phyloP scores from a whole-genome alignment of 2,888 invertebrate genomes.

The Rhamphomyia laevipes region DNA sequence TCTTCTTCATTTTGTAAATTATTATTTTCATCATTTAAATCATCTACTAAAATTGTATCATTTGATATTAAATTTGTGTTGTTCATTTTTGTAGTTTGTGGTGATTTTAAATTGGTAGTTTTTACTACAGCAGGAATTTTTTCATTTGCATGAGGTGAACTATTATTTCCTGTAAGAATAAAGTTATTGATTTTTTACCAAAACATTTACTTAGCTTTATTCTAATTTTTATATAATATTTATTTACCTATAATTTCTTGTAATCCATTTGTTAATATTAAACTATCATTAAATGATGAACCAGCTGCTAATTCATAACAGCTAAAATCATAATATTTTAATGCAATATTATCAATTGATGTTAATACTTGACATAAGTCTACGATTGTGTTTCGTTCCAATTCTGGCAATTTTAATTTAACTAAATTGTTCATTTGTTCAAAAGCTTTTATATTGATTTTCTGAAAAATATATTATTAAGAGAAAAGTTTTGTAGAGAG shows the following conservation, averaged over 20 bases:
- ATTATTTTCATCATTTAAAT: not conserved
- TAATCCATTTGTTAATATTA: slow-evolving; percentile 17
- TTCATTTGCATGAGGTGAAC: no score
- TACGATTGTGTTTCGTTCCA: slow-evolving; percentile 25
- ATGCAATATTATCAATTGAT: slow-evolving; percentile 34
- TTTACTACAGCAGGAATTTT: no score
- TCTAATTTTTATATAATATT: no score
- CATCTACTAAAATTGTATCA: no score
- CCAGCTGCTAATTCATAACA: slow-evolving; percentile 34
- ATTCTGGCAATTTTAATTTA: slow-evolving; percentile 32
- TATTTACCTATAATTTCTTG: not conserved
- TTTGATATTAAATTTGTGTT: no score
- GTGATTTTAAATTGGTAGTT: no score
- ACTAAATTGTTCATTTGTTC: slow-evolving; percentile 30
- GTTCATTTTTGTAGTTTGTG: no score
- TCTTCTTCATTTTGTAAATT: not conserved
- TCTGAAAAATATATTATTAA: slow-evolving; percentile 20
- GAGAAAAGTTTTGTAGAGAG: slow-evolving; percentile 14
- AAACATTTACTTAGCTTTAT: no score
- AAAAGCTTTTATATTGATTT: slow-evolving; percentile 36
- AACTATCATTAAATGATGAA: slow-evolving; percentile 33
- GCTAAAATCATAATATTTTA: slow-evolving; percentile 32
- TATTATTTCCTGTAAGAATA: no score
- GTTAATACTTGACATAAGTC: slow-evolving; percentile 31
- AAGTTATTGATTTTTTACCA: no score